phyloP scores from a whole-genome alignment of 2,888 invertebrate genomes.

The Hedychridium roseum region DNA sequence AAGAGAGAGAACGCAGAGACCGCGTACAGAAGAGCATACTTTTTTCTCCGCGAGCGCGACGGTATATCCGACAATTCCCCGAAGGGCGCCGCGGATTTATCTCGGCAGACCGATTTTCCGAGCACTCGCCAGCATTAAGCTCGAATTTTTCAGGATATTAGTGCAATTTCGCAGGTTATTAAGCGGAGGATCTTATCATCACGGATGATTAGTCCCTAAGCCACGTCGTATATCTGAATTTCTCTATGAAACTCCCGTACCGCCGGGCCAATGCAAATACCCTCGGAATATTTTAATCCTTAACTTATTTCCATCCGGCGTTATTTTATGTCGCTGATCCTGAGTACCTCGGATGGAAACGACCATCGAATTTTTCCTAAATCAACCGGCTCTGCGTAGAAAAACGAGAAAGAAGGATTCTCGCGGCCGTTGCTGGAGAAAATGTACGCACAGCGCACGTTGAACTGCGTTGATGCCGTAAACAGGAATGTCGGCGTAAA shows the following conservation, averaged over 20 bases:
- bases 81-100: constrained; percentile 23
- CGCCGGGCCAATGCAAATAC: too few relatives aligned
- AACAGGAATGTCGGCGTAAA: neutral
- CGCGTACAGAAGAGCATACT: neutral
- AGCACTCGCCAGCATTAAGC: constrained; percentile 18
- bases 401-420: too few relatives aligned
- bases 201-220: constrained; percentile 25
- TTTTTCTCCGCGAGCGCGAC: neutral
- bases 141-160: constrained; percentile 30
- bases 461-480: neutral
- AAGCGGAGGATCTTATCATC: constrained; percentile 28
- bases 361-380: too few relatives aligned
- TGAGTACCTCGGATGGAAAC: too few relatives aligned
- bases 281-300: too few relatives aligned
- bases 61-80: constrained; percentile 18
- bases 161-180: constrained; percentile 29
- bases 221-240: too few relatives aligned
- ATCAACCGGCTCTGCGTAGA: too few relatives aligned
- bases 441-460: too few relatives aligned
- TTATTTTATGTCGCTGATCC: too few relatives aligned
- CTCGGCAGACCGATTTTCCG: constrained; percentile 24
- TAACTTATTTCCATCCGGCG: too few relatives aligned
- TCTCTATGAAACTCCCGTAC: too few relatives aligned
- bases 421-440: too few relatives aligned
- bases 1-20: neutral